Conservation (phyloP, 2,888 invertebrate genomes). For the Apamea epomidion region DNA sequence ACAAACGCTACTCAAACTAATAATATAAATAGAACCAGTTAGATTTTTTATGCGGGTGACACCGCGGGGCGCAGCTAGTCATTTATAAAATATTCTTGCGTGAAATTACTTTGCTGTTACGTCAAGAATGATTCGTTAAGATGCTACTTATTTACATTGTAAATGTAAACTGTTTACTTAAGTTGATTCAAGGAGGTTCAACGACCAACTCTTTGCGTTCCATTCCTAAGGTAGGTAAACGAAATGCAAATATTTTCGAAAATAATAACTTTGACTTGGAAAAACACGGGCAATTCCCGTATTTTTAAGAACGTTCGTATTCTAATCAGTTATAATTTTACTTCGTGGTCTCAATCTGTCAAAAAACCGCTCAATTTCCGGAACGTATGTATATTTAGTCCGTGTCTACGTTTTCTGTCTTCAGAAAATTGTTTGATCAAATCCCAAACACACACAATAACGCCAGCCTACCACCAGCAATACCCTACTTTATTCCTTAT, state of each 20-base stretch:
- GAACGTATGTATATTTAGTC: not conserved
- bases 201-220: not conserved
- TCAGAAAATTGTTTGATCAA: not conserved
- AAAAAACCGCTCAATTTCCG: not conserved
- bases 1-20: not conserved
- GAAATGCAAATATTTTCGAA: not conserved
- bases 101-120: slow-evolving; percentile 13
- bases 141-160: slow-evolving; percentile 1
- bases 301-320: not conserved
- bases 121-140: slow-evolving; percentile 1
- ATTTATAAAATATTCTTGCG: too few relatives aligned
- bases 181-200: slow-evolving; percentile 10
- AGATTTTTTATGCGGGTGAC: too few relatives aligned
- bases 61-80: too few relatives aligned
- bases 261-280: not conserved
- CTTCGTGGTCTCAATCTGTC: not conserved
- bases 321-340: not conserved
- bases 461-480: not conserved
- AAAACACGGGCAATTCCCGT: not conserved
- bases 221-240: not conserved
- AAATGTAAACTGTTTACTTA: slow-evolving; percentile 22
- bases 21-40: too few relatives aligned
- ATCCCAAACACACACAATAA: not conserved
- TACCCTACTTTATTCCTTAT: not conserved
- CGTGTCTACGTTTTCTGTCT: not conserved